Evolutionary conservation across 2,888 invertebrate species (phyloP).

Genomic region (Agrochola macilenta): DNA sequence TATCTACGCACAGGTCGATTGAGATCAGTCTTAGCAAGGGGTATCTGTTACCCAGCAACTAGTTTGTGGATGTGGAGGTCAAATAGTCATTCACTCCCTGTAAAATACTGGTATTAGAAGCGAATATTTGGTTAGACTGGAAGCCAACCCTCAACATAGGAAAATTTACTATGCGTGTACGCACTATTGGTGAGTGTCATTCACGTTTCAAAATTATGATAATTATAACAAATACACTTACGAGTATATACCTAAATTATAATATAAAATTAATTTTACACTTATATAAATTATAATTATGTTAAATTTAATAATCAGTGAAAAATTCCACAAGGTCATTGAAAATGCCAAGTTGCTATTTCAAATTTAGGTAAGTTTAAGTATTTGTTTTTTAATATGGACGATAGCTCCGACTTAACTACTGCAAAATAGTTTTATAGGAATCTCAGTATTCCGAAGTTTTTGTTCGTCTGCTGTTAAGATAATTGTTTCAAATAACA

Average conservation of each 20-base stretch:
- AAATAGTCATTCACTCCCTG: background rate
- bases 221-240: background rate
- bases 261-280: background rate
- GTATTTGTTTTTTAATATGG: constrained; percentile 16
- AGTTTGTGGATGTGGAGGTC: background rate
- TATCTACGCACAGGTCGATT: background rate
- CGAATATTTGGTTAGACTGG: background rate
- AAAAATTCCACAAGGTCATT: constrained; percentile 26
- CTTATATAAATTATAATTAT: no score
- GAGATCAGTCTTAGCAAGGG: background rate
- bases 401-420: background rate
- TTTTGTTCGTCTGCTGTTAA: constrained; percentile 37
- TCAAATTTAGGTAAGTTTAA: no score
- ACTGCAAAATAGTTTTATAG: constrained; percentile 3
- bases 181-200: background rate
- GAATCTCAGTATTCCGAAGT: constrained; percentile 11
- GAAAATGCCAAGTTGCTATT: background rate
- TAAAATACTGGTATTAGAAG: background rate
- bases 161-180: background rate
- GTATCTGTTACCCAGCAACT: background rate
- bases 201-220: background rate
- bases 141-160: background rate
- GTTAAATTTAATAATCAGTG: background rate
- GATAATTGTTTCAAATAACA: constrained; percentile 33
- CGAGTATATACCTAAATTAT: no score